Evolutionary conservation across 2,888 invertebrate species (phyloP), one percentile per base, ranked within the genome.

Genomic region (Dascillus cervinus): DNA sequence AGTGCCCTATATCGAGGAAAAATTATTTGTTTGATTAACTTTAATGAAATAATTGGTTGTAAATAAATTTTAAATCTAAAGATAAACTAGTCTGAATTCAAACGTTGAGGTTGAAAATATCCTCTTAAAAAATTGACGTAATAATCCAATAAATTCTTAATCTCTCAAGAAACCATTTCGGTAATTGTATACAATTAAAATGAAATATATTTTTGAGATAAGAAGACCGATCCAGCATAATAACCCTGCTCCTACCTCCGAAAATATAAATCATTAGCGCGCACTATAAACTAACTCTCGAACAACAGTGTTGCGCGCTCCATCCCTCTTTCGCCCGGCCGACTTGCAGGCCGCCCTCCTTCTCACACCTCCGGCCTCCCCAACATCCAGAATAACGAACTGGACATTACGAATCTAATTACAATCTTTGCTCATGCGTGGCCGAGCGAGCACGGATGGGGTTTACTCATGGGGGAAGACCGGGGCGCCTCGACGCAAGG

Each of bases 361-460:
- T 44, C 39, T 38, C 38, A 29, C 31, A 35, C 40, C 30, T 25
- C 27, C 42, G 4, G 17, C 8, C 4, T 26, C 43, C 41, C 35
- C 32, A 29, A 32, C 33, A 17, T 36, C 26, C 31, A 39, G 39
- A 58, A 57, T 60, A 64, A 63, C 63, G 62, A 63, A 66, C 65
- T 65, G 66, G 66, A 67, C 66, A 66, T 66, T 66, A 64, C 65
- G 65, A 66, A 67, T 67, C 67, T 67, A 67, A 67, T 67, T 67
- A 67, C 63, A 62, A 65, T 65, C 64, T 64, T 64, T 63, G 65
- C 64, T 65, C 66, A 65, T 66, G 65, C 65, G 65, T 65, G 60
- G 57, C 57, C 55, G 53, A 44, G 42, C 49, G 50, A 37, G 50
- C 53, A 51, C 48, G 54, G 53, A 55, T 53, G 52, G 55, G 55